A percentile compares a stretch with the other conserved stretches of the same genome.
These are phyloP conservation scores for Daphoenositta chrysoptera DNA, from an alignment of 2,113 vertebrate species.

Conservation along the genomic window DNA sequence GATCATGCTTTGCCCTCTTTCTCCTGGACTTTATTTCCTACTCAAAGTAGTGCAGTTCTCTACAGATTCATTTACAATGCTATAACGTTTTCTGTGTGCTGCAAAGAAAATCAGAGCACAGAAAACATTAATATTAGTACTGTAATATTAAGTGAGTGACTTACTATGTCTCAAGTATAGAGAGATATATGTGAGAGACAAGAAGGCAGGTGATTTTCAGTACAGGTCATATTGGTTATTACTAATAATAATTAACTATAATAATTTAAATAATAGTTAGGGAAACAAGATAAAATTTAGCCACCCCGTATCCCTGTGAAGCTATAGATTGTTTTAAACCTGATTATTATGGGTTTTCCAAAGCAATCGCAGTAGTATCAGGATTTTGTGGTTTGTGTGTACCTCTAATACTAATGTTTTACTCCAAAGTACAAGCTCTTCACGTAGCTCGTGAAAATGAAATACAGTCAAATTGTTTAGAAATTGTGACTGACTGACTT, in stretches of 20 bases:
- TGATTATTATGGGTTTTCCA: background rate
- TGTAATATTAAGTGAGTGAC: too few relatives aligned
- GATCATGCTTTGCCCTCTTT: background rate
- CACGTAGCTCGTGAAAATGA: background rate
- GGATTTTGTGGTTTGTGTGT: background rate
- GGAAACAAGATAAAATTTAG: background rate
- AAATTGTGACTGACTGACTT: background rate
- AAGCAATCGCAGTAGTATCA: background rate
- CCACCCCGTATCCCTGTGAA: background rate
- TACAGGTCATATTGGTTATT: background rate
- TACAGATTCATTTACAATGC: background rate
- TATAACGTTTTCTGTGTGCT: background rate
- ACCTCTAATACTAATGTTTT: background rate
- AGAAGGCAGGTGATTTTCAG: background rate
- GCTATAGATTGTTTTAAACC: background rate
- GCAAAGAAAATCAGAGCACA: background rate
- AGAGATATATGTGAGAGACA: too few relatives aligned
- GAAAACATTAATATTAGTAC: background rate
- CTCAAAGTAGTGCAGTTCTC: background rate
- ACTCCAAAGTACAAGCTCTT: background rate
- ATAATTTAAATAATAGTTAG: background rate
- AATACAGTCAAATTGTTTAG: background rate
- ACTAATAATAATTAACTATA: background rate
- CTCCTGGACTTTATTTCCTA: background rate
- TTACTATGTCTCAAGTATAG: too few relatives aligned